These are phyloP conservation scores for Scyliorhinus canicula DNA, from an alignment of 2,797 vertebrate species.

Conservation along the genomic window DNA sequence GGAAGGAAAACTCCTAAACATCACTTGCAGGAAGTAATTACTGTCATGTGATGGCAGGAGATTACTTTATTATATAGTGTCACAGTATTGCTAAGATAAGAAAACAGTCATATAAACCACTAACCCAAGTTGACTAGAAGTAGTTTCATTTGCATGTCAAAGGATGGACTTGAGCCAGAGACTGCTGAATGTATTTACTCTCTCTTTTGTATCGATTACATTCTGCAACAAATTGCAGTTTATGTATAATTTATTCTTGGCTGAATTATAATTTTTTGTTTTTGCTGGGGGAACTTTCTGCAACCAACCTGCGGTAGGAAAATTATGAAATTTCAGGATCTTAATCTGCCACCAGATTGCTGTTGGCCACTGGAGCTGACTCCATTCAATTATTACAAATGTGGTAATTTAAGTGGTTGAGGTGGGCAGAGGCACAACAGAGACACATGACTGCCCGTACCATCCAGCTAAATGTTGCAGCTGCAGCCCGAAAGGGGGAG, in stretches of 20 bases:
- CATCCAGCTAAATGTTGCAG: not conserved
- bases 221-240: not conserved
- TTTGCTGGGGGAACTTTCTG: not conserved
- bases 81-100: slow-evolving; percentile 34
- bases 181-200: not conserved
- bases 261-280: not conserved
- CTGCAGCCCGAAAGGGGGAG: not conserved
- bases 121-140: slow-evolving; percentile 19
- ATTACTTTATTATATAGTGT: slow-evolving; percentile 44
- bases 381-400: not conserved
- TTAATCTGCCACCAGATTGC: not conserved
- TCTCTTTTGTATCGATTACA: not conserved
- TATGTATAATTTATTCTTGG: not conserved
- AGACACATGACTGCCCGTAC: not conserved
- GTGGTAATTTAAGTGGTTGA: not conserved
- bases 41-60: slow-evolving; percentile 51
- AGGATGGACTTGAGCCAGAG: slow-evolving; percentile 9
- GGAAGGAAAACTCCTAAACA: slow-evolving; percentile 27
- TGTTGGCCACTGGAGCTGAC: not conserved
- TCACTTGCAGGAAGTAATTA: slow-evolving; percentile 52
- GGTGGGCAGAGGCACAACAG: not conserved
- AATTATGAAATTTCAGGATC: not conserved
- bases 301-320: not conserved
- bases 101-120: slow-evolving; percentile 22
- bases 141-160: slow-evolving; percentile 16